phyloP scores from a whole-genome alignment of 2,113 vertebrate genomes.

The Oplegnathus fasciatus region DNA sequence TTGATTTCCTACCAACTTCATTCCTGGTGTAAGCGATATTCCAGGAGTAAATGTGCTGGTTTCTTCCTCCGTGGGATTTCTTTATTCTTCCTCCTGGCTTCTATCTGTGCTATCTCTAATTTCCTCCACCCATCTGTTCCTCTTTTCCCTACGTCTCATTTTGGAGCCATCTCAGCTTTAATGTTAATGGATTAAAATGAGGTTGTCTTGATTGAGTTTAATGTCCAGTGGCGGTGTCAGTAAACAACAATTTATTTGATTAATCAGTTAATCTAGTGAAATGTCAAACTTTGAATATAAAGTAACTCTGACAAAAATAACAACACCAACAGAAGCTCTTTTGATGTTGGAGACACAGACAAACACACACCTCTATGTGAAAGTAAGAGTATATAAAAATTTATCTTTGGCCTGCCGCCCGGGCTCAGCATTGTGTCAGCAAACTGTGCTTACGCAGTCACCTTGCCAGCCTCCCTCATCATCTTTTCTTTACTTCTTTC shows the following conservation, averaged over 20 bases:
- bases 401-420: conserved; percentile 4
- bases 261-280: conserved; percentile 69
- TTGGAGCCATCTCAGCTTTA: conserved; percentile 56
- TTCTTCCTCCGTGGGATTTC: conserved; percentile 46
- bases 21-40: conserved; percentile 72
- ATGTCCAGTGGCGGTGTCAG: conserved; percentile 68
- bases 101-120: conserved; percentile 49
- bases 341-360: conserved; percentile 30
- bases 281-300: conserved; percentile 76
- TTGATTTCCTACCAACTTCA: conserved; percentile 77
- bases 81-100: conserved; percentile 49
- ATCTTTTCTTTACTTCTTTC: not conserved
- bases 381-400: conserved; percentile 20
- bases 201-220: conserved; percentile 62
- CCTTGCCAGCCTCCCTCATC: conserved; percentile 16
- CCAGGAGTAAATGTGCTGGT: conserved; percentile 30
- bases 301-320: conserved; percentile 51
- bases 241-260: conserved; percentile 75
- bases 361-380: conserved; percentile 37
- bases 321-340: conserved; percentile 29
- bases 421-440: conserved; percentile 21
- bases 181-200: conserved; percentile 67
- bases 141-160: conserved; percentile 48
- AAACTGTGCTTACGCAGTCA: conserved; percentile 26
- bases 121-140: conserved; percentile 46